These are phyloP conservation scores for Leptodactylus fallax DNA, from an alignment of 2,797 vertebrate species.

Conservation along the genomic window DNA sequence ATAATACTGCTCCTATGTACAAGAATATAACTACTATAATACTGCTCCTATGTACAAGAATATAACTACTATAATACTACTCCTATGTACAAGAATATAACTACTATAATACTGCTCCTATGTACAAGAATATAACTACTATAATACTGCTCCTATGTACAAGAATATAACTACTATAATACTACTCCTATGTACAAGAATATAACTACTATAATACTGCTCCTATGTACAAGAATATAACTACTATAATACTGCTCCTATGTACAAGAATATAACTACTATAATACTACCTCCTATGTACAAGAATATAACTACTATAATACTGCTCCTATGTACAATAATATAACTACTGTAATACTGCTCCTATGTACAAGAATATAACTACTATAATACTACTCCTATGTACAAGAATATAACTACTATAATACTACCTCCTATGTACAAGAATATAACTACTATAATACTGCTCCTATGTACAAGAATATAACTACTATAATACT, in stretches of 20 bases:
- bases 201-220: slow-evolving; percentile 22
- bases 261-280: slow-evolving; percentile 19
- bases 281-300: slow-evolving; percentile 9
- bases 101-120: slow-evolving; percentile 11
- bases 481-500: too few relatives aligned
- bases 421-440: slow-evolving; percentile 4
- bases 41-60: slow-evolving; percentile 9
- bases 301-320: slow-evolving; percentile 16
- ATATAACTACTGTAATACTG: too few relatives aligned
- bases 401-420: slow-evolving; percentile 8
- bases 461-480: slow-evolving; percentile 1
- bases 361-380: slow-evolving; percentile 6
- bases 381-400: slow-evolving; percentile 5
- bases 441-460: slow-evolving; percentile 9
- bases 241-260: slow-evolving; percentile 13
- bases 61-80: slow-evolving; percentile 11
- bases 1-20: too few relatives aligned
- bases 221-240: slow-evolving; percentile 3
- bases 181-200: neutral
- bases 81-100: slow-evolving; percentile 9
- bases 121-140: slow-evolving; percentile 11
- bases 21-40: too few relatives aligned
- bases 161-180: slow-evolving; percentile 18
- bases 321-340: neutral
- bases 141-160: slow-evolving; percentile 4